phyloP scores from a whole-genome alignment of 2,888 invertebrate species.

The Bugula neritina region DNA sequence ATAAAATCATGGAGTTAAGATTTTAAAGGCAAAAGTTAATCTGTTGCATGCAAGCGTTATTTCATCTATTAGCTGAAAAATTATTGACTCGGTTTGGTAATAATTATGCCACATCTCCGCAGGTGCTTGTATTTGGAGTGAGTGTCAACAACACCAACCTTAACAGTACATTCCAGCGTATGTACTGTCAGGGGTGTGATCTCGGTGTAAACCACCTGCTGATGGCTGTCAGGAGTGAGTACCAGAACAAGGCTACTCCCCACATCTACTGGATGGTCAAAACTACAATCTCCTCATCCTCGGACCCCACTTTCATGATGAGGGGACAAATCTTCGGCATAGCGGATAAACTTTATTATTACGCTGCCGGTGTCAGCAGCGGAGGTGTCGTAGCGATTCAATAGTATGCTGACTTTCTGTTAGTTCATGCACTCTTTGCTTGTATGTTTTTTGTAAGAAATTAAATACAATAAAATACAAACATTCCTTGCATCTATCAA shows the following conservation, averaged over 20 bases:
- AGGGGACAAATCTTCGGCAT: neutral
- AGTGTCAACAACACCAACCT: neutral
- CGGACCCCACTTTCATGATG: neutral
- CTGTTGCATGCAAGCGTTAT: too few relatives aligned
- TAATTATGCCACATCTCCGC: too few relatives aligned
- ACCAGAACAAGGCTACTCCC: neutral
- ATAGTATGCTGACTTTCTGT: too few relatives aligned
- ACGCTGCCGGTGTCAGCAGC: neutral
- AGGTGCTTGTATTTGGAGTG: neutral
- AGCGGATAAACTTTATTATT: neutral
- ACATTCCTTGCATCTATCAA: too few relatives aligned
- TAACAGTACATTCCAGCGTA: neutral
- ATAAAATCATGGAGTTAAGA: too few relatives aligned
- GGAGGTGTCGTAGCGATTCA: neutral
- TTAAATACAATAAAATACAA: too few relatives aligned
- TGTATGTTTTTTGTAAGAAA: too few relatives aligned
- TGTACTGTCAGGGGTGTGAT: conserved; percentile 2
- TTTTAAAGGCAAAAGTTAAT: too few relatives aligned
- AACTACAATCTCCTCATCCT: too few relatives aligned
- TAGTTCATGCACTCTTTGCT: too few relatives aligned
- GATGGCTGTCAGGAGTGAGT: neutral
- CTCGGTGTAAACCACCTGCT: conserved; percentile 5
- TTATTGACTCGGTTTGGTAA: too few relatives aligned
- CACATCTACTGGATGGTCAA: conserved; percentile 3
- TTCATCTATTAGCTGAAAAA: too few relatives aligned